Conservation (phyloP, 1,140 invertebrate species). For the Brachionus sp. region DNA sequence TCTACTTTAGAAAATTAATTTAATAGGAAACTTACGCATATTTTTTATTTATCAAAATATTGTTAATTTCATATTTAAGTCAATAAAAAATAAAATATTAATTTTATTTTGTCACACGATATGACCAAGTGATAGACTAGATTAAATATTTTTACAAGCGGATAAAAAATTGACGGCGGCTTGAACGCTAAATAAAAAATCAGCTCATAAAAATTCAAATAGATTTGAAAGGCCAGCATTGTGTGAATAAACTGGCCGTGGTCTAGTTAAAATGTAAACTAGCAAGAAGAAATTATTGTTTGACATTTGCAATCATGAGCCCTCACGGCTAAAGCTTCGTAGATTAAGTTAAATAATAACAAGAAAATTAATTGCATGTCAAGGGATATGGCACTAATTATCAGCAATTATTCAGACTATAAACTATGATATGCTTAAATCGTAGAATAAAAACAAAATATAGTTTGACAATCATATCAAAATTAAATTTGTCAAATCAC, state of each 20-base stretch:
- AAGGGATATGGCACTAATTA: constrained; percentile 24
- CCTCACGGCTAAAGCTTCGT: neutral
- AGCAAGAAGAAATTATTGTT: neutral
- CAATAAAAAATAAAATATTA: neutral
- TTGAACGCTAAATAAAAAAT: neutral
- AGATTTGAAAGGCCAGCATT: neutral
- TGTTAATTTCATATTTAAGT: neutral
- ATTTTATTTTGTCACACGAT: neutral
- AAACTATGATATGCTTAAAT: neutral
- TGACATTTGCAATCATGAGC: neutral
- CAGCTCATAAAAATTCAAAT: neutral
- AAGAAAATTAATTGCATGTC: constrained; percentile 21
- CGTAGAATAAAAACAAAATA: neutral
- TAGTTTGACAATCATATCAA: constrained; percentile 24
- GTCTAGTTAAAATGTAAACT: neutral
- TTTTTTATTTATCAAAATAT: neutral
- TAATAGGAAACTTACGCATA: too few species aligned
- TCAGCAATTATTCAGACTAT: neutral
- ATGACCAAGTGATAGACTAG: neutral
- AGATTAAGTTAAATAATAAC: neutral
- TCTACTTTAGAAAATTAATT: too few species aligned
- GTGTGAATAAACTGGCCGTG: neutral
- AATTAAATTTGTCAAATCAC: constrained; percentile 19
- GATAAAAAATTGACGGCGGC: neutral
- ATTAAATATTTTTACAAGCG: neutral